Conservation (phyloP, 2,113 vertebrate genomes). For the Cinclus mexicanus region DNA sequence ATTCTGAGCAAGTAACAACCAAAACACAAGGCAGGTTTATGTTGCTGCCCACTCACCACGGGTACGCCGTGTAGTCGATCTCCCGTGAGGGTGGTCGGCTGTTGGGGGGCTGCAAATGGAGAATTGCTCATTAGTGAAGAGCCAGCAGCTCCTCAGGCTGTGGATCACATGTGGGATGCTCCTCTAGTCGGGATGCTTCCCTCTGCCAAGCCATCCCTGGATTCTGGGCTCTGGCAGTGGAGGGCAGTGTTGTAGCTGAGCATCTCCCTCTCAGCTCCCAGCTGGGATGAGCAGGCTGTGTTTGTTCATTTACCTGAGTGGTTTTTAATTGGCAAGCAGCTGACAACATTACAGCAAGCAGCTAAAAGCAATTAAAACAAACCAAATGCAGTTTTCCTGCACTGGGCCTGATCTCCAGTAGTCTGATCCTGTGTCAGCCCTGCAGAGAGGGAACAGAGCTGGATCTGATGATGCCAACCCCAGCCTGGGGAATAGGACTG, state of each 20-base stretch:
- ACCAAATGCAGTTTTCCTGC: not conserved
- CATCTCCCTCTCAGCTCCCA: not conserved
- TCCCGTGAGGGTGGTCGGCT: conserved; percentile 86
- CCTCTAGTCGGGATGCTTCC: not conserved
- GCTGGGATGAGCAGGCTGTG: not conserved
- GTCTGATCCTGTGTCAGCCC: not conserved
- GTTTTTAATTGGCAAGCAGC: not conserved
- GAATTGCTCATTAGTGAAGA: accelerated
- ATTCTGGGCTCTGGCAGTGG: not conserved
- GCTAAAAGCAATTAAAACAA: not conserved
- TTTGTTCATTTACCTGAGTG: not conserved
- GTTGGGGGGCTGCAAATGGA: conserved; percentile 75
- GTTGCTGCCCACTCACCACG: conserved; percentile 79
- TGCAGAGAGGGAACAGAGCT: not conserved
- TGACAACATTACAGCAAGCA: not conserved
- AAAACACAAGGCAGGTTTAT: accelerated
- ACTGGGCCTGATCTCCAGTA: not conserved
- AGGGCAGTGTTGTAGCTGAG: conserved; percentile 15
- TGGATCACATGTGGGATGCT: not conserved
- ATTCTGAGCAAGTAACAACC: not conserved
- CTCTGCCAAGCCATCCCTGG: not conserved
- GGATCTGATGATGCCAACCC: not conserved
- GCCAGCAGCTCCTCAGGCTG: not conserved
- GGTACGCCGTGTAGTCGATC: conserved; percentile 88
- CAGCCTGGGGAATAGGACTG: not conserved